These are phyloP conservation scores for Coptodon rendalli DNA, from an alignment of 2,113 vertebrate species.

Conservation along the genomic window DNA sequence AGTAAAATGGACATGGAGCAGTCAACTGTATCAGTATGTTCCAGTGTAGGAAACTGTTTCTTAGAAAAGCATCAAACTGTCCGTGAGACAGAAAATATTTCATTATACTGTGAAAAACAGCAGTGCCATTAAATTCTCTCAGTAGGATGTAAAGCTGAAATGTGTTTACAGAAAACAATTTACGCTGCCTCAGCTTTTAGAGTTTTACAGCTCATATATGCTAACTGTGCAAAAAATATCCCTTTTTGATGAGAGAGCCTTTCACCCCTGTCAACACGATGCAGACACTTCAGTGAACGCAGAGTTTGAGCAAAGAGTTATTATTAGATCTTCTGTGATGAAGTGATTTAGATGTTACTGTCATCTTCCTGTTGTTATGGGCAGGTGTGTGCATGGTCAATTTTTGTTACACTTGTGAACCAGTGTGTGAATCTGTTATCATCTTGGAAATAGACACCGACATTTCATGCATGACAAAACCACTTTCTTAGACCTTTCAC, in stretches of 20 bases:
- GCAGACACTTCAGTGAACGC: neutral
- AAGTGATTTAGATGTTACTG: neutral
- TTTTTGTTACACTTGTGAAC: neutral
- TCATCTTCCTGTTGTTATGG: neutral
- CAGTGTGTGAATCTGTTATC: neutral
- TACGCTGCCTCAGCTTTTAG: neutral
- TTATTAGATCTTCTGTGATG: conserved; percentile 28
- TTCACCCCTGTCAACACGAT: neutral
- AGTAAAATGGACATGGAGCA: neutral
- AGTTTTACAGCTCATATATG: neutral
- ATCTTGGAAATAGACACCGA: neutral
- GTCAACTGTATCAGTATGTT: neutral
- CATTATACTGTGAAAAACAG: neutral
- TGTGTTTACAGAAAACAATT: neutral
- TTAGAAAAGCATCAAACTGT: neutral
- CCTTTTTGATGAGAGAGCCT: neutral
- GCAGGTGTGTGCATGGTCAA: neutral
- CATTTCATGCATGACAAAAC: neutral
- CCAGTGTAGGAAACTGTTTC: neutral
- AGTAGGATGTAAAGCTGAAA: neutral
- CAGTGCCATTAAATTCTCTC: neutral
- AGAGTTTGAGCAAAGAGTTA: neutral
- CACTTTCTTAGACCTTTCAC: neutral
- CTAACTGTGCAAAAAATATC: neutral
- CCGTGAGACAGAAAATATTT: neutral